Evolutionary conservation across 2,888 invertebrate genomes (phyloP).

Genomic region (Eledone cirrhosa): DNA sequence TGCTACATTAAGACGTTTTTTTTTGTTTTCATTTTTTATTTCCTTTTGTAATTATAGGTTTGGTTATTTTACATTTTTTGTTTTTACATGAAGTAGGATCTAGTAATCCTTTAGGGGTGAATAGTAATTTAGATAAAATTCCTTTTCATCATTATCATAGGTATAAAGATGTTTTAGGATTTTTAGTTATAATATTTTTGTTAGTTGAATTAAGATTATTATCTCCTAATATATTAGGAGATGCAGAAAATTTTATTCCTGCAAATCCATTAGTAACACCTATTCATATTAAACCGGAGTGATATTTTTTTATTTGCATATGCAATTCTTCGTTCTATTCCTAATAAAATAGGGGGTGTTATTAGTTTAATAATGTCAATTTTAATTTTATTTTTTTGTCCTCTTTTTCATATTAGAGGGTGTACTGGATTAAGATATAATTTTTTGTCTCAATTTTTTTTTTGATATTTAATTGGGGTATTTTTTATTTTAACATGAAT

Average conservation of each 20-base stretch:
- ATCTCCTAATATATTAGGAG: too few relatives aligned
- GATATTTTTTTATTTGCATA: conserved; percentile 28
- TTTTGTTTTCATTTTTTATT: conserved; percentile 79
- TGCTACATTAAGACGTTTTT: conserved; percentile 80
- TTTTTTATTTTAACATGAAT: conserved; percentile 78
- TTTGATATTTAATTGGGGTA: conserved; percentile 71
- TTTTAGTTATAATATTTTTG: too few relatives aligned
- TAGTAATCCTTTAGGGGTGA: conserved; percentile 75
- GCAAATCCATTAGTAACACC: too few relatives aligned
- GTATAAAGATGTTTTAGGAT: conserved; percentile 72
- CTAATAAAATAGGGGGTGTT: conserved; percentile 77
- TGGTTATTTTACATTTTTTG: conserved; percentile 75
- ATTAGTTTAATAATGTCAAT: conserved; percentile 76
- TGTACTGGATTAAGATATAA: conserved; percentile 71
- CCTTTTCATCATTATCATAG: conserved; percentile 76
- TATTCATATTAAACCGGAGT: too few relatives aligned
- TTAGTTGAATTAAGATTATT: too few relatives aligned
- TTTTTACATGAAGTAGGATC: conserved; percentile 77
- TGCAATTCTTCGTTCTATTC: too few relatives aligned
- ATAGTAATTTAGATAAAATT: conserved; percentile 76
- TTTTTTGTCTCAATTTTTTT: conserved; percentile 64
- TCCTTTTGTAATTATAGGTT: conserved; percentile 74
- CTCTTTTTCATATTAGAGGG: conserved; percentile 70
- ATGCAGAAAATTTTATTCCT: conserved; percentile 67
- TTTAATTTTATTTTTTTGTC: conserved; percentile 74